phyloP scores from a whole-genome alignment of 2,113 vertebrate species.

The Montifringilla adamsi region DNA sequence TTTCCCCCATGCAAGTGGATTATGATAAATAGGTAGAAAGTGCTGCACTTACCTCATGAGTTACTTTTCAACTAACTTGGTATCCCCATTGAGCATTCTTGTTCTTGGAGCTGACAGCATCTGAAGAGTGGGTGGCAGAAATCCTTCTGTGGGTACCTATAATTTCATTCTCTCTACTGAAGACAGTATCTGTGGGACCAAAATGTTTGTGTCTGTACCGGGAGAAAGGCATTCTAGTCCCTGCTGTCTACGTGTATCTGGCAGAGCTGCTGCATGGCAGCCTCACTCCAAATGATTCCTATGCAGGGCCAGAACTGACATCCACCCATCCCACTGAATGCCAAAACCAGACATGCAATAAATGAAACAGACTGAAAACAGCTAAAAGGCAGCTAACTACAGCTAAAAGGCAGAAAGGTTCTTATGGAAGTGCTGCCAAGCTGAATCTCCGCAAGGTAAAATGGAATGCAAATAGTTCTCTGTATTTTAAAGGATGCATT shows the following conservation, averaged over 20 bases:
- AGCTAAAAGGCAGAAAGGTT: not conserved
- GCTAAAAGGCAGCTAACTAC: not conserved
- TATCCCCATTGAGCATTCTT: not conserved
- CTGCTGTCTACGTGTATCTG: not conserved
- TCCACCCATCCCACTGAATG: not conserved
- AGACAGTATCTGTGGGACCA: not conserved
- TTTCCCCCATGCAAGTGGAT: not conserved
- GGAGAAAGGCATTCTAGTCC: not conserved
- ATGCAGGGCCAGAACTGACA: not conserved
- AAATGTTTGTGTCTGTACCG: not conserved
- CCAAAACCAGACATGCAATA: not conserved
- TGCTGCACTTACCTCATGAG: not conserved
- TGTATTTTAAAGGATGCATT: not conserved
- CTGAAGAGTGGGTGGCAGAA: not conserved
- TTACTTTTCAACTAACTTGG: not conserved
- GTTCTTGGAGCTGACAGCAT: not conserved
- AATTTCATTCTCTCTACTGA: not conserved
- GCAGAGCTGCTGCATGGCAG: not conserved
- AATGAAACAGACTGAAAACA: not conserved
- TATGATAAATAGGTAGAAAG: not conserved
- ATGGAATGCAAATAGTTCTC: not conserved
- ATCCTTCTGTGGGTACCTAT: not conserved
- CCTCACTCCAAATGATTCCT: not conserved
- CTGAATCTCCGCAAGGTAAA: not conserved
- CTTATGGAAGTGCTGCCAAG: not conserved